Conservation (phyloP, 2,888 invertebrate species). For the Lamproptera curius region DNA sequence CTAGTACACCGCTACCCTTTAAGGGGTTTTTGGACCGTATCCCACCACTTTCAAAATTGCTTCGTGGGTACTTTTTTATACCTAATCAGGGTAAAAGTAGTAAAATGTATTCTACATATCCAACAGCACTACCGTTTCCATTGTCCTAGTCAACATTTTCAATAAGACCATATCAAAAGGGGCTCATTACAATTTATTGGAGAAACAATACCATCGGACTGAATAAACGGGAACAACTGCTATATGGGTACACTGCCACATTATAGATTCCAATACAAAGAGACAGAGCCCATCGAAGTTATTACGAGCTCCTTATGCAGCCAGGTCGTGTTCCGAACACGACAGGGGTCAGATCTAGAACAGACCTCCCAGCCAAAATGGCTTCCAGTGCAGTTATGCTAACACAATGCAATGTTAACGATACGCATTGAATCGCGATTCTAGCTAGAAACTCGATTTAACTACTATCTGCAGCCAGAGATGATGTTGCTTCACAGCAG, state of each 20-base stretch:
- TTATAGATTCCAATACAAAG: slow-evolving; percentile 12
- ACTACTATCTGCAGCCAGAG: no score
- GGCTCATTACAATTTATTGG: background rate
- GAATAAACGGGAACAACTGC: slow-evolving; percentile 3
- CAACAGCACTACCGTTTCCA: background rate
- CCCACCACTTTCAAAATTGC: background rate
- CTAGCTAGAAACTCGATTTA: no score
- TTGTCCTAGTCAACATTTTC: background rate
- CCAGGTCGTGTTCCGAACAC: slow-evolving; percentile 11
- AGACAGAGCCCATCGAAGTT: slow-evolving; percentile 18
- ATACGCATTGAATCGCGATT: no score
- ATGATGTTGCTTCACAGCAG: background rate
- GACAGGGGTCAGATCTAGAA: slow-evolving; percentile 48
- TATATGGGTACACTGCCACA: slow-evolving; percentile 16
- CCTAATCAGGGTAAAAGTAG: background rate
- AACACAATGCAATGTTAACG: background rate
- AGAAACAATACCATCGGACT: background rate
- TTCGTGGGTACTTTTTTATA: background rate
- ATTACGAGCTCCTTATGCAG: slow-evolving; percentile 20
- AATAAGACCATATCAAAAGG: slow-evolving; percentile 15
- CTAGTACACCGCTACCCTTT: no score
- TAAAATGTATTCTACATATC: background rate
- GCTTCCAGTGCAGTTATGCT: slow-evolving; percentile 14
- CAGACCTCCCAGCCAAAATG: slow-evolving; percentile 35
- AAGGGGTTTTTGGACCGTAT: background rate